A percentile compares a stretch with the other conserved stretches of the same genome.
Conservation (phyloP, 2,888 invertebrate genomes). For the Agrochola lota region DNA sequence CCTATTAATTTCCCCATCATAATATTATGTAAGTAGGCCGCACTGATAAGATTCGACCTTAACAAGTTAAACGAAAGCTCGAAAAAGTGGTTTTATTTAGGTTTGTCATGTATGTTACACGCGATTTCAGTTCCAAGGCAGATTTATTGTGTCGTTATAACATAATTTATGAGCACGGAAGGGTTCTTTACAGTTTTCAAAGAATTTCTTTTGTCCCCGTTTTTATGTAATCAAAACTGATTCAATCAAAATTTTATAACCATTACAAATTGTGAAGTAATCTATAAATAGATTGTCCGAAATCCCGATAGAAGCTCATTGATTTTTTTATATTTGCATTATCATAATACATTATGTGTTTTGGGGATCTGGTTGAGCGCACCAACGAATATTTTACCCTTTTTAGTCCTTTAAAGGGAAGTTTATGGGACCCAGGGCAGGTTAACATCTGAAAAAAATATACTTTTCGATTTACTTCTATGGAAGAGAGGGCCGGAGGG, state of each 20-base stretch:
- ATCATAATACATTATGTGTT: constrained; percentile 46
- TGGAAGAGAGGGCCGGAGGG: neutral
- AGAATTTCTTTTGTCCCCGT: constrained; percentile 57
- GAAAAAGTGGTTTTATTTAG: constrained; percentile 61
- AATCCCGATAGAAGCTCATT: constrained; percentile 25
- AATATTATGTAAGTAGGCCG: constrained; percentile 60
- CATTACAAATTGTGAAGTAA: constrained; percentile 39
- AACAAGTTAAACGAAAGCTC: constrained; percentile 53
- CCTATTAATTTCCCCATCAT: constrained; percentile 45
- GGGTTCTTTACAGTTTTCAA: constrained; percentile 59
- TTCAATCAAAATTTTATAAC: constrained; percentile 57
- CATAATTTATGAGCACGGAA: constrained; percentile 66
- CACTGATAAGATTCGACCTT: constrained; percentile 65
- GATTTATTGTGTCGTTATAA: constrained; percentile 68
- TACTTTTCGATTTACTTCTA: constrained; percentile 32
- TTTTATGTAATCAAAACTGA: constrained; percentile 53
- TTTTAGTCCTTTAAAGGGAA: constrained; percentile 32
- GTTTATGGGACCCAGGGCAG: constrained; percentile 51
- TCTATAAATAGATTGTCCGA: constrained; percentile 38
- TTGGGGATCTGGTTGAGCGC: constrained; percentile 17
- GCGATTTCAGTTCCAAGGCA: constrained; percentile 62
- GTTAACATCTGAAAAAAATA: constrained; percentile 58
- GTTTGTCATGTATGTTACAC: constrained; percentile 68
- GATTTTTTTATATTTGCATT: constrained; percentile 43
- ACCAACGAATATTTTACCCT: constrained; percentile 57